Conservation (phyloP, 2,888 invertebrate genomes). For the Torymus auratus region DNA sequence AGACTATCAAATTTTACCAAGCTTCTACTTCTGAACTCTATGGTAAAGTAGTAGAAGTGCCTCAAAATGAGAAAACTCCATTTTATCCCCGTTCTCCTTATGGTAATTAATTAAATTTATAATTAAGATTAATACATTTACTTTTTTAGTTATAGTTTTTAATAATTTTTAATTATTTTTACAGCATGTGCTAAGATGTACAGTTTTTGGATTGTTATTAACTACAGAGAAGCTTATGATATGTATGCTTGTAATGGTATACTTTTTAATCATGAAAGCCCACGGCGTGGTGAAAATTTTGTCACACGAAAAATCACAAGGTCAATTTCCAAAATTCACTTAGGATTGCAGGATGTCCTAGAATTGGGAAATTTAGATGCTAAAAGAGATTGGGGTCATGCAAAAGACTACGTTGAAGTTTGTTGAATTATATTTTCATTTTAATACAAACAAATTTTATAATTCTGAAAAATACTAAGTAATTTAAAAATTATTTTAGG, state of each 20-base stretch:
- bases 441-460: not conserved
- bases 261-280: conserved; percentile 97
- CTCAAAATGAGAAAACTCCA: conserved; percentile 95
- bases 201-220: conserved; percentile 96
- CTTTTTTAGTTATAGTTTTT: conserved; percentile 25
- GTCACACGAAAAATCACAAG: conserved; percentile 98
- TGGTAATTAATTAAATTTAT: conserved; percentile 83
- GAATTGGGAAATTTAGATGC: conserved; percentile 97
- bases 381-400: conserved; percentile 98
- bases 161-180: conserved; percentile 57
- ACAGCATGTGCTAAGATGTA: conserved; percentile 96
- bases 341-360: conserved; percentile 89
- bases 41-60: conserved; percentile 94
- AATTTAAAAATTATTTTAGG: conserved; percentile 78
- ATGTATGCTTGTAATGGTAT: conserved; percentile 98
- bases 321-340: conserved; percentile 96
- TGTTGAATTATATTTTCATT: conserved; percentile 49
- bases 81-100: conserved; percentile 98
- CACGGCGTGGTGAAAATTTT: conserved; percentile 97
- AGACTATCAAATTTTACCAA: conserved; percentile 92
- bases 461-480: not conserved
- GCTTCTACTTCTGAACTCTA: conserved; percentile 97
- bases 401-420: conserved; percentile 96
- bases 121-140: conserved; percentile 10
- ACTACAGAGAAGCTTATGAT: conserved; percentile 95